Percentiles rank a stretch among this genome's conserved stretches.
These are phyloP conservation scores for Colius striatus DNA, from an alignment of 2,113 vertebrate species.

Conservation along the genomic window DNA sequence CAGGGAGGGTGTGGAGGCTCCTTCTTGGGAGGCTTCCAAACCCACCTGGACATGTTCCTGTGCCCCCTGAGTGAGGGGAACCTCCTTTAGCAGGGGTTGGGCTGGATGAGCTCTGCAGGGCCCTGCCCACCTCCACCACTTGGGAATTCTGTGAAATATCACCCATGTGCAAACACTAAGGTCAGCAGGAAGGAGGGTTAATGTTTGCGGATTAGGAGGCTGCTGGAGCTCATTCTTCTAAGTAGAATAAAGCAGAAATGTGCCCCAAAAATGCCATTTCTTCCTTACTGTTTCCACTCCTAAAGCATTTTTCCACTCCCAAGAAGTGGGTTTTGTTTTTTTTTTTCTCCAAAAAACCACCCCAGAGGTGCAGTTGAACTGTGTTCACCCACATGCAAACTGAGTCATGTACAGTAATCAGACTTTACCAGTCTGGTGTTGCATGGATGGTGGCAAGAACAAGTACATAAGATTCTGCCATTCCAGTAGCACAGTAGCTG, in stretches of 20 bases:
- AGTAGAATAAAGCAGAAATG: background rate
- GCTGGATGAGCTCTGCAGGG: no score
- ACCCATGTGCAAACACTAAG: background rate
- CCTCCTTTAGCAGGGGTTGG: no score
- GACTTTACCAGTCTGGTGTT: background rate
- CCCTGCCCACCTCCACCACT: no score
- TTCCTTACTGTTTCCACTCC: background rate
- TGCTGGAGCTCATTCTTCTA: background rate
- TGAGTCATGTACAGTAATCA: background rate
- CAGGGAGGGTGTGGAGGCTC: no score
- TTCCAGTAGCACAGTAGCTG: background rate
- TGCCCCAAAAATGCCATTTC: background rate
- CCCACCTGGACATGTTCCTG: no score
- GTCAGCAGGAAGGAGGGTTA: background rate
- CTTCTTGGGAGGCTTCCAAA: no score
- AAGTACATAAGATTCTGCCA: accelerated
- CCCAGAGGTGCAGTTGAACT: background rate
- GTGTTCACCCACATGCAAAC: background rate
- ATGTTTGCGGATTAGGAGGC: background rate
- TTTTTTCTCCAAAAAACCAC: background rate
- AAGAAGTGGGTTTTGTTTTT: background rate
- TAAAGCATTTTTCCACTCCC: background rate
- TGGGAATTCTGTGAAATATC: background rate
- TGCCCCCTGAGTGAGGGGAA: no score
- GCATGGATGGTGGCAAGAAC: background rate